Conservation (phyloP, 2,797 vertebrate genomes). For the Emydoidea blandingii region DNA sequence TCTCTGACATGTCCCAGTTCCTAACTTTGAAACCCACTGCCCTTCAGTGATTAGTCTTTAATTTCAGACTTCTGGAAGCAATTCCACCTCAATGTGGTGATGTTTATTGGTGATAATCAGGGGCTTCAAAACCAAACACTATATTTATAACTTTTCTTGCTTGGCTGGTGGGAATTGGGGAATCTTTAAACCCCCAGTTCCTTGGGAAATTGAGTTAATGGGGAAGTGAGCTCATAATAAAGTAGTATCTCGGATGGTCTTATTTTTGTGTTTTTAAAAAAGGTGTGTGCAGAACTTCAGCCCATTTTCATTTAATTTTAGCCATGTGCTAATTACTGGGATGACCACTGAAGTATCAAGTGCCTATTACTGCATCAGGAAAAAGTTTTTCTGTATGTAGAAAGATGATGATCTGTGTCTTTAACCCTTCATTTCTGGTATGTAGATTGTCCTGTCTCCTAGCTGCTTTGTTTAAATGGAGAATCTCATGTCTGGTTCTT, state of each 20-base stretch:
- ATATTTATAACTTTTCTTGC: neutral
- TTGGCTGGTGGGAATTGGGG: neutral
- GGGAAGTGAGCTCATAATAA: neutral
- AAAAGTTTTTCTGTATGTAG: neutral
- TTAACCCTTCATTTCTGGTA: neutral
- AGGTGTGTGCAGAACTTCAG: neutral
- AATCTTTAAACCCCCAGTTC: neutral
- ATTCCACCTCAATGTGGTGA: neutral
- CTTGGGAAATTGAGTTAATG: neutral
- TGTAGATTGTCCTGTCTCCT: neutral
- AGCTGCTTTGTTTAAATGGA: neutral
- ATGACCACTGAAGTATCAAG: neutral
- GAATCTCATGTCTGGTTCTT: neutral
- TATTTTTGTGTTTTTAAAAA: neutral
- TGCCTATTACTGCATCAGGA: neutral
- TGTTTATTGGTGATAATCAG: neutral
- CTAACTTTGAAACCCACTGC: neutral
- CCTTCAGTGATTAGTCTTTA: neutral
- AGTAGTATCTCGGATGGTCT: neutral
- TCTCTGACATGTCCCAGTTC: neutral
- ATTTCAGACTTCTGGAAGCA: neutral
- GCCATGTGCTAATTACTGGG: neutral
- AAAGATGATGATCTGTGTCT: neutral
- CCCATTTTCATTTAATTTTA: neutral
- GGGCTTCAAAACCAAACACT: neutral